Conservation (phyloP, 2,113 vertebrate species). For the Empidonax alnorum region DNA sequence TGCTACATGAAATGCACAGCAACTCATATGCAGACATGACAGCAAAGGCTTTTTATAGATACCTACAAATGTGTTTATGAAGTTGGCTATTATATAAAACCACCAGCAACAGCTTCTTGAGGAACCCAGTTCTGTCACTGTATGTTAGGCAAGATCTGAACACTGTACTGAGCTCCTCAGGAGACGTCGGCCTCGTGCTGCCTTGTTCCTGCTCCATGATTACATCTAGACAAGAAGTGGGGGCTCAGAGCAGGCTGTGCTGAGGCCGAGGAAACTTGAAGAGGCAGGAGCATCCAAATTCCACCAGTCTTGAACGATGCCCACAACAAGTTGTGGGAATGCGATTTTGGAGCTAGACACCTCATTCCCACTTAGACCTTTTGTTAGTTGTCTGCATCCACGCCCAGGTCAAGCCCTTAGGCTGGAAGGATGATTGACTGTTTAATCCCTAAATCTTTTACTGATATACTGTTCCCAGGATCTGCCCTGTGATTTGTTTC, state of each 20-base stretch:
- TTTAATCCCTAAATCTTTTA: not conserved
- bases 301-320: not conserved
- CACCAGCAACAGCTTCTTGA: conserved; percentile 29
- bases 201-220: not conserved
- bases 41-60: not conserved
- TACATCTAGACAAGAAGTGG: not conserved
- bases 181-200: not conserved
- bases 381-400: not conserved
- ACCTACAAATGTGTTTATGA: conserved; percentile 10
- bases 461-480: not conserved
- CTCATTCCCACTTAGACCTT: not conserved
- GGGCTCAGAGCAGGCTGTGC: not conserved
- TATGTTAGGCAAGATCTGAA: conserved; percentile 36
- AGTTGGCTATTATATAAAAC: conserved; percentile 48
- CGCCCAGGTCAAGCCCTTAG: not conserved
- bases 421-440: not conserved
- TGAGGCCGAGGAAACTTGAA: not conserved
- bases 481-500: not conserved
- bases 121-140: conserved; percentile 63
- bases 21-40: not conserved
- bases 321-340: not conserved
- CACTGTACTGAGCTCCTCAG: not conserved
- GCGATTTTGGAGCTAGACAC: not conserved
- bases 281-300: not conserved
- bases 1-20: not conserved